Evolutionary conservation across 2,797 vertebrate genomes (phyloP), one percentile per base, ranked within the genome.

Genomic region (Lates japonicus): DNA sequence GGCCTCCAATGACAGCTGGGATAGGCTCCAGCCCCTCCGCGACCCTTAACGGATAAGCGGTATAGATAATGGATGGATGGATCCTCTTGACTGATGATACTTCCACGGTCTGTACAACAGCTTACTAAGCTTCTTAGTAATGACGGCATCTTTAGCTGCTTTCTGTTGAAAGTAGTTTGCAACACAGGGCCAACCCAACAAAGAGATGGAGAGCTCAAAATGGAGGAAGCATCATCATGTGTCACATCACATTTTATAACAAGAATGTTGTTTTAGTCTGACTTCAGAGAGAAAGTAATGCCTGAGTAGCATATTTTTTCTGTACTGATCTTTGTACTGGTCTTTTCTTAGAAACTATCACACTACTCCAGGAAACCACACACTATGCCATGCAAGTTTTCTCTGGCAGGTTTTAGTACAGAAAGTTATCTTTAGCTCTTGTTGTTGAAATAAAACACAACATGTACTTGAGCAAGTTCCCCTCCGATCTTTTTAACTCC

Each of bases 381-480:
- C 84, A 80, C 70, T 81, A 76, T 72, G 82, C 83, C 84, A 88
- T 84, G 84, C 82, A 88, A 22, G 69, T 80, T 90, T 82, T 79
- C 73, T 79, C 80, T 91, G 89, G 84, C 87, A 90, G 76, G 76
- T 84, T 92, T 88, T 58, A 78, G 69, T 82, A 65, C 67, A 82
- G 59, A 76, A 76, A 78, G 88, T 82, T 94, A 94, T 93, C 74
- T 93, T 94, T 93, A 95, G 92, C 70, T 64, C 80, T 76, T 73
- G 83, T 92, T 88, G 82, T 87, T 90, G 78, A 92, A 94, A 89
- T 78, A 35, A 84, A 93, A 90, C 73, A 86, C 77, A 83, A 84
- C 84, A 85, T 83, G 83, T 85, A 88, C 86, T 90, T 83, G 84
- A 91, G 81, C 83, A 74, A 73, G 74, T 81, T 82, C 48, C 66